Conservation (phyloP, 1,140 invertebrate species). For the Zaprionus taronus region DNA sequence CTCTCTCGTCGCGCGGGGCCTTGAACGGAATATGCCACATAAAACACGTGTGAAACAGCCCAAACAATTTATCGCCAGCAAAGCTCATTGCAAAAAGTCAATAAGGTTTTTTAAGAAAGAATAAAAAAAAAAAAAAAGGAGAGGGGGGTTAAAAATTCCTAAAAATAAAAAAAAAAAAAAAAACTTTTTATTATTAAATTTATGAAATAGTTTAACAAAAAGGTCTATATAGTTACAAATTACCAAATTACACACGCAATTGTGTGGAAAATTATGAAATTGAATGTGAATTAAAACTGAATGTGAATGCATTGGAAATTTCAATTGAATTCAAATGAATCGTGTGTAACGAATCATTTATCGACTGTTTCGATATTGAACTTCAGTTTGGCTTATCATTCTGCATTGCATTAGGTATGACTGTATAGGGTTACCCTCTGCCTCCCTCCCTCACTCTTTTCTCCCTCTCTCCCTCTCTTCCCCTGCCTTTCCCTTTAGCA, state of each 20-base stretch:
- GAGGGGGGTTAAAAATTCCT: no score
- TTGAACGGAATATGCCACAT: not conserved
- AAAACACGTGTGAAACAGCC: constrained; percentile 2
- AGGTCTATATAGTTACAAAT: not conserved
- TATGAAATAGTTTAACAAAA: constrained; percentile 6
- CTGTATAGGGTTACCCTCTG: no score
- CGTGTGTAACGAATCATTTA: not conserved
- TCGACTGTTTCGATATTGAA: not conserved
- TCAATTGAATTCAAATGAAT: constrained; percentile 1
- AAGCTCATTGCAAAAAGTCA: not conserved
- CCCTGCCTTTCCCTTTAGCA: not conserved
- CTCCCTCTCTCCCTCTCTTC: not conserved
- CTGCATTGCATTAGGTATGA: not conserved
- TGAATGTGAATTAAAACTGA: not conserved
- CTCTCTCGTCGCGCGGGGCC: not conserved
- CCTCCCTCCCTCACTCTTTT: no score
- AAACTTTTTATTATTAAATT: not conserved
- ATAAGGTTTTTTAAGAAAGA: not conserved
- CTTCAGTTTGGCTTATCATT: constrained; percentile 1
- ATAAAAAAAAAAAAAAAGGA: no score
- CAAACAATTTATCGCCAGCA: not conserved
- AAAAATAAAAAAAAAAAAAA: no score
- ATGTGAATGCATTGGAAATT: not conserved
- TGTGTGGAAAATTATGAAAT: not conserved
- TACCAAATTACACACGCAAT: not conserved